Evolutionary conservation across 1,140 invertebrate species (phyloP).

Genomic region (Pogonomyrmex californicus): DNA sequence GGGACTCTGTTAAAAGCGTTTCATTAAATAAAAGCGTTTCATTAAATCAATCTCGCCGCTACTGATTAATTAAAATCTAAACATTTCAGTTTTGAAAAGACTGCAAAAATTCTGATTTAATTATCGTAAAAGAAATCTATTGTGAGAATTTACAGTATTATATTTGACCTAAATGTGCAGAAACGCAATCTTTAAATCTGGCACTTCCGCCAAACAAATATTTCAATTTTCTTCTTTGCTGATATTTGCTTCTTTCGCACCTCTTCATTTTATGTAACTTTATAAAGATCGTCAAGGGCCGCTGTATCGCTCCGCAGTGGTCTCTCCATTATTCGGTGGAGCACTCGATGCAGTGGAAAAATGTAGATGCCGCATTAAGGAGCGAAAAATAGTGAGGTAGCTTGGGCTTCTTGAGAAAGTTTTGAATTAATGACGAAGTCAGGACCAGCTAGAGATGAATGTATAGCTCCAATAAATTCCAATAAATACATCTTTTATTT

Average conservation of each 20-base stretch:
- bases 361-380: constrained; percentile 48
- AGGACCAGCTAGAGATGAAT: constrained; percentile 38
- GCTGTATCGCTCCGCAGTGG: constrained; percentile 32
- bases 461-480: background rate
- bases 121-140: background rate
- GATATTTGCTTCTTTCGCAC: constrained; percentile 32
- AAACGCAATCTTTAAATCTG: background rate
- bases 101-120: background rate
- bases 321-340: constrained; percentile 47
- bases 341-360: constrained; percentile 59
- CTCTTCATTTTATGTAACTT: constrained; percentile 41
- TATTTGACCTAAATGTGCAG: background rate
- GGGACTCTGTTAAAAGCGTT: background rate
- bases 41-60: background rate
- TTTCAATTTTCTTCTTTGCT: background rate
- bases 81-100: background rate
- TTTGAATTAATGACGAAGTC: constrained; percentile 83
- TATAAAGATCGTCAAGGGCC: constrained; percentile 40
- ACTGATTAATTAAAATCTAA: background rate
- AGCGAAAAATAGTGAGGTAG: constrained; percentile 62
- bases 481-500: background rate
- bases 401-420: constrained; percentile 77
- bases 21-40: background rate
- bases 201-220: background rate
- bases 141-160: background rate